A percentile compares a stretch with the other conserved stretches of the same genome.
Evolutionary conservation across 1,140 invertebrate species (phyloP).

Genomic region (Trypoxylus dichotomus): DNA sequence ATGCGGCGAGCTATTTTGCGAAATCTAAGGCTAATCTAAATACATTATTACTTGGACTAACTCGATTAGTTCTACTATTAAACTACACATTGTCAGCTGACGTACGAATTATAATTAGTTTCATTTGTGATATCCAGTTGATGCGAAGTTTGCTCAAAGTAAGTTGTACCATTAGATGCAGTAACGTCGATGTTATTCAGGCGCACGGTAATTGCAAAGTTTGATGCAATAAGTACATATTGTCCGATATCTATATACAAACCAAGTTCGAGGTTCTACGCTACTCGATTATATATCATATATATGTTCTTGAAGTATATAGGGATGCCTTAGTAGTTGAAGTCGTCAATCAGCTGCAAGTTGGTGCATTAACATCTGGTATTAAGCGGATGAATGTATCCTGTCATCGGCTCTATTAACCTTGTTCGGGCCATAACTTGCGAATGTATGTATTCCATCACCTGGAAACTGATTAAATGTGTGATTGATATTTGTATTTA

Average conservation of each 20-base stretch:
- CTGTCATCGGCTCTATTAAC: constrained; percentile 1
- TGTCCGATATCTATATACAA: background rate
- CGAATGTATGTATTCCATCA: background rate
- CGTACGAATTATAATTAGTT: constrained; percentile 18
- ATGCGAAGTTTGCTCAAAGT: background rate
- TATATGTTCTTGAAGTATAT: background rate
- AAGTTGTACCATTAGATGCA: constrained; percentile 9
- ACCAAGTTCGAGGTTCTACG: background rate
- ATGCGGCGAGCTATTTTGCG: no score
- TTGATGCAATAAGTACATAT: background rate
- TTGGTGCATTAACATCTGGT: background rate
- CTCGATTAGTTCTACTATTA: background rate
- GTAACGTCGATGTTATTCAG: background rate
- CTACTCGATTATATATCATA: background rate
- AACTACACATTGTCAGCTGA: background rate
- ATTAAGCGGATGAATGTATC: constrained; percentile 4
- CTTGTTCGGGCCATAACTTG: background rate
- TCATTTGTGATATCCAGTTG: background rate
- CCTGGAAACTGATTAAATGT: background rate
- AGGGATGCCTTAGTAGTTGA: background rate
- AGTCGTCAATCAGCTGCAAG: background rate
- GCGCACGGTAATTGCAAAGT: background rate
- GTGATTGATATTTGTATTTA: background rate
- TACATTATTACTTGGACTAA: background rate
- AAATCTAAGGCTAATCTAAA: no score